Percentiles rank a stretch among this genome's conserved stretches.
Conservation (phyloP, 2,113 vertebrate species). For the Apus apus region DNA sequence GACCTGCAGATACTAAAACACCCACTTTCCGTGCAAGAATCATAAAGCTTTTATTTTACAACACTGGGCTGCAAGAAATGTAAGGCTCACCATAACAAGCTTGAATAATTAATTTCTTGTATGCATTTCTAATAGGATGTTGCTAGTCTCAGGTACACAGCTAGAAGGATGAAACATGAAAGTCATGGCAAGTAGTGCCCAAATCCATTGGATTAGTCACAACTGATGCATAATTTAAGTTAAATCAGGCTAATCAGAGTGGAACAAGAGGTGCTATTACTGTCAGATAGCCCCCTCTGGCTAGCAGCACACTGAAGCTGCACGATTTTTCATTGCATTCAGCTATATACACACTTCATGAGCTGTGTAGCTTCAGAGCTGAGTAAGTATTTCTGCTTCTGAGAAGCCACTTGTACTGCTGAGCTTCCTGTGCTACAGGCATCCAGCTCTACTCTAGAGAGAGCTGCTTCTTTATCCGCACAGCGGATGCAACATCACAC, state of each 20-base stretch:
- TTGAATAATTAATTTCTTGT: constrained; percentile 7
- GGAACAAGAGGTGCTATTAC: background rate
- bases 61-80: background rate
- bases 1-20: background rate
- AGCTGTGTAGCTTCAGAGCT: background rate
- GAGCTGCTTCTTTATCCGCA: background rate
- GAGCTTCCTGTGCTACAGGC: background rate
- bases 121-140: background rate
- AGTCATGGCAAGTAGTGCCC: background rate
- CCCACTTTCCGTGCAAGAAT: background rate
- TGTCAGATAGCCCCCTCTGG: background rate
- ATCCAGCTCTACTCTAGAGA: background rate
- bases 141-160: background rate
- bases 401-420: background rate
- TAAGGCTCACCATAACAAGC: background rate
- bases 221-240: background rate
- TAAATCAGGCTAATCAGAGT: background rate
- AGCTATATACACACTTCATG: background rate
- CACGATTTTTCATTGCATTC: background rate
- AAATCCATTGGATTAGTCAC: background rate
- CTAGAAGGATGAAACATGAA: background rate
- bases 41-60: background rate
- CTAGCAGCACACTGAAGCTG: background rate
- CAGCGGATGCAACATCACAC: background rate
- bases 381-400: background rate